Base-by-base conservation (phyloP, 2,113 vertebrate genomes). In the Podiceps cristatus region DNA sequence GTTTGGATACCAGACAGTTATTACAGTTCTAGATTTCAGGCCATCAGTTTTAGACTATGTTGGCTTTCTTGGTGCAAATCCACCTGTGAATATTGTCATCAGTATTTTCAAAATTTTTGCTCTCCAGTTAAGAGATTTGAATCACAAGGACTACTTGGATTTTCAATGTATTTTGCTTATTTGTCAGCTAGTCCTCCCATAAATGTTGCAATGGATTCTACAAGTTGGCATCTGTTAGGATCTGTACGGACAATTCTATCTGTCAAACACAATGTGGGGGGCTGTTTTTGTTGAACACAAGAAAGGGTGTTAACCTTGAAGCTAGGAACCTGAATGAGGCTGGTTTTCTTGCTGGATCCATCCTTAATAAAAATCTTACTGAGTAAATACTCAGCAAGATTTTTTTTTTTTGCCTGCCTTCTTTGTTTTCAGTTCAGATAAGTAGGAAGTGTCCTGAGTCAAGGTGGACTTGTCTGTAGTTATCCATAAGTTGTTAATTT, bases 391-490 rank as follows among this genome's bases (percentile, higher is more conserved):
- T 27, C 14, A 27, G 5, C 7, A 35, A n/a, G 63, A 40, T 2
- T 9, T 31, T 4, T 12, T 4, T 12, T 7, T 56, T 76, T 40
- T 56, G 12, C 27, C 45, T 56, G 2, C 24, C 3, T 8, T 18
- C 56, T 49, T 45, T 0, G 1, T 40, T 86, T 78, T 67, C 47
- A 45, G 18, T 37, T 75, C 24, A 45, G 14, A 5, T n/a, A 63
- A 68, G 20, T 10, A 40, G 7, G 16, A 83, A 28, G 0, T 13
- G 6, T 75, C 18, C n/a, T 58, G 37, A 81, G 31, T 27, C 0
- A 0, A 81, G 13, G 4, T n/a, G 16, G 13, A 31, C 4, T 67
- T 31, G 3, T 50, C 5, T 55, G 33, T 64, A 19, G 3, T 19
- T 86, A 31, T 19, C 7, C 1, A 0, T 28, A 60, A 68, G 5